Conservation (phyloP, 2,888 invertebrate species). For the Nymphalis c-album region DNA sequence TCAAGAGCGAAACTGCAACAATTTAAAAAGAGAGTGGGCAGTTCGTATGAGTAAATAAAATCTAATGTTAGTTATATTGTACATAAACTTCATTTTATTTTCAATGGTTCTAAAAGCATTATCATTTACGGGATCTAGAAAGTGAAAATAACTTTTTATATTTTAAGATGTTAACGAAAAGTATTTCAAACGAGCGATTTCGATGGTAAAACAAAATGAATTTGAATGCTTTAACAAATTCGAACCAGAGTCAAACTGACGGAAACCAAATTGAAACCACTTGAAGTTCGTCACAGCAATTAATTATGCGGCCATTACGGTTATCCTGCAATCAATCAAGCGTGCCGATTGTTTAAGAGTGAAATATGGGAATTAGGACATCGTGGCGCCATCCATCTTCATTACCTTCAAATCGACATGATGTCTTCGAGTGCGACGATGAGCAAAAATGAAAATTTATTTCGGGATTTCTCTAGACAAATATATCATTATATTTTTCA, state of each 20-base stretch:
- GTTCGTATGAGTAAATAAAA: too few species aligned
- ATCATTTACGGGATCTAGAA: too few species aligned
- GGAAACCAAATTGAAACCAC: slow-evolving; percentile 21
- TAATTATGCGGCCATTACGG: slow-evolving; percentile 48
- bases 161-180: too few species aligned
- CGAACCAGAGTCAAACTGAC: slow-evolving; percentile 10
- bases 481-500: too few species aligned
- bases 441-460: not conserved
- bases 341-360: slow-evolving; percentile 52
- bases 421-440: slow-evolving; percentile 12
- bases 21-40: too few species aligned
- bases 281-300: slow-evolving; percentile 49
- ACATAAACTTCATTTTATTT: too few species aligned
- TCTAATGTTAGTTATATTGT: too few species aligned
- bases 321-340: slow-evolving; percentile 55
- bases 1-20: too few species aligned
- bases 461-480: not conserved
- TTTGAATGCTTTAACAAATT: not conserved
- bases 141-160: too few species aligned
- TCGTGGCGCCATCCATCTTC: slow-evolving; percentile 33
- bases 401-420: slow-evolving; percentile 25
- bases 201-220: not conserved
- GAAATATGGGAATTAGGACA: slow-evolving; percentile 36
- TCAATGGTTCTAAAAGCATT: too few species aligned
- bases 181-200: not conserved